Conservation (phyloP, 2,113 vertebrate species). For the Synchiropus splendidus region DNA sequence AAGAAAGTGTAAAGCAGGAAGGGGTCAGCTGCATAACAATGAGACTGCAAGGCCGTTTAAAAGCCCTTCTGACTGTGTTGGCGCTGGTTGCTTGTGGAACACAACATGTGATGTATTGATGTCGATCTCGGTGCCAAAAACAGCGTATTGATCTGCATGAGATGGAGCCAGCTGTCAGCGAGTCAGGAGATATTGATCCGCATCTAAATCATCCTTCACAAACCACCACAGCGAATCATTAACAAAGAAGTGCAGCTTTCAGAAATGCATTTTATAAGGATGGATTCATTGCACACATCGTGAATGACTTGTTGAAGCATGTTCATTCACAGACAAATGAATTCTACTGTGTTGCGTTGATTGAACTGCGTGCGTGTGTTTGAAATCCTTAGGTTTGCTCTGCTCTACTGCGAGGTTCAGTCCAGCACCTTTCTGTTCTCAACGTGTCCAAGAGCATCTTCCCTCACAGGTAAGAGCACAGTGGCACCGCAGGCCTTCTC, state of each 20-base stretch:
- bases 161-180: conserved; percentile 49
- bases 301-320: no score
- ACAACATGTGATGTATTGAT: conserved; percentile 39
- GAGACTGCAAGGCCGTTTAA: neutral
- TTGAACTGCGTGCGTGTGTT: neutral
- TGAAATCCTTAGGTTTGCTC: conserved; percentile 51
- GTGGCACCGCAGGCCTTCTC: neutral
- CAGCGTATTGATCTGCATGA: conserved; percentile 49
- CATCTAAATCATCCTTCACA: conserved; percentile 14
- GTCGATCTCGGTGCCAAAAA: conserved; percentile 23
- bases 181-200: conserved; percentile 37
- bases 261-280: no score
- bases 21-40: no score
- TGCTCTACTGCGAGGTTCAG: conserved; percentile 52
- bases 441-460: conserved; percentile 58
- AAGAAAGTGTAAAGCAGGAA: no score
- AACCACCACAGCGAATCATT: no score
- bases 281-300: no score
- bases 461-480: conserved; percentile 50
- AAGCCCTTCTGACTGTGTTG: conserved; percentile 5
- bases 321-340: no score
- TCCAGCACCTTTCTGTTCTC: conserved; percentile 53
- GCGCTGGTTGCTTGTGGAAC: conserved; percentile 1
- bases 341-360: neutral
- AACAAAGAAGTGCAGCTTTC: no score